phyloP scores from a whole-genome alignment of 2,797 vertebrate species.

The Cyprinella venusta region DNA sequence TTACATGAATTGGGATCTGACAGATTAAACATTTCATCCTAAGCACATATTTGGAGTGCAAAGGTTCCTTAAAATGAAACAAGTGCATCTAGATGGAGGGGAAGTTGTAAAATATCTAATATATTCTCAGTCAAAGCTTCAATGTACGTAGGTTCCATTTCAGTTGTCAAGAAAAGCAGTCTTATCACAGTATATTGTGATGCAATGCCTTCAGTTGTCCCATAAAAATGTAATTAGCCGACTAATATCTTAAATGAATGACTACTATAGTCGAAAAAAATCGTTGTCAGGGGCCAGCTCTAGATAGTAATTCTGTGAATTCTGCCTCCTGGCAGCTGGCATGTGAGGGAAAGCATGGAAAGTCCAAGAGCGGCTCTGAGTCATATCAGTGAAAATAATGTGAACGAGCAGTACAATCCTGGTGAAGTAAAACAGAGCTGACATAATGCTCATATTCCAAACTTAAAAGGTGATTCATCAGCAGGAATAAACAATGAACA shows the following conservation, averaged over 20 bases:
- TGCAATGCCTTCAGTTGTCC: not conserved
- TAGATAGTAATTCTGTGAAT: not conserved
- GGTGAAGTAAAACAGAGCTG: conserved; percentile 38
- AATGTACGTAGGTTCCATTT: conserved; percentile 14
- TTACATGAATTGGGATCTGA: conserved; percentile 52
- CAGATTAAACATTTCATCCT: conserved; percentile 45
- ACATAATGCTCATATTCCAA: conserved; percentile 37
- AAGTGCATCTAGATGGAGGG: not conserved
- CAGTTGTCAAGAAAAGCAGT: not conserved
- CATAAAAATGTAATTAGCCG: not conserved
- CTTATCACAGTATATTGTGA: not conserved
- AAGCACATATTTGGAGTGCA: conserved; percentile 24
- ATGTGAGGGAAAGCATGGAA: conserved; percentile 21
- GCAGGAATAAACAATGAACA: conserved; percentile 15
- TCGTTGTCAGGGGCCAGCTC: not conserved
- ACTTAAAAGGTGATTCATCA: conserved; percentile 41
- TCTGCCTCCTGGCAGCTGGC: conserved; percentile 1
- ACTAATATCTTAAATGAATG: not conserved
- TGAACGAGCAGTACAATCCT: conserved; percentile 11
- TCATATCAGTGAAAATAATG: conserved; percentile 45
- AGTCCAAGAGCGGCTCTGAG: conserved; percentile 19
- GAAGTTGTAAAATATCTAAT: not conserved
- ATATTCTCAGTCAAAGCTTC: not conserved
- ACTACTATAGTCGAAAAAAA: not conserved
- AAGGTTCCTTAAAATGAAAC: conserved; percentile 26